Evolutionary conservation across 2,888 invertebrate species (phyloP).

Genomic region (Drosophila koepferae): DNA sequence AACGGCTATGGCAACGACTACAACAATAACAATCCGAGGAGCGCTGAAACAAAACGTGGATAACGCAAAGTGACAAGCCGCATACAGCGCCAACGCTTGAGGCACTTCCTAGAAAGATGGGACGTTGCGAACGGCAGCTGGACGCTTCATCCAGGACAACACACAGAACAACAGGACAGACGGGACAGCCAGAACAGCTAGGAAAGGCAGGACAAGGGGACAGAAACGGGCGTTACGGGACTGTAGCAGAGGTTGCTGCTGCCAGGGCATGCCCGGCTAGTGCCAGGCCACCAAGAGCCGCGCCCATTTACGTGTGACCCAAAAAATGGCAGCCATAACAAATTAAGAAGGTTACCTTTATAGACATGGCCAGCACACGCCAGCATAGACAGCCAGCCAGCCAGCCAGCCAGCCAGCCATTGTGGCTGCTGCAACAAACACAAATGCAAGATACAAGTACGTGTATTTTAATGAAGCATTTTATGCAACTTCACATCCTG

Average conservation of each 20-base stretch:
- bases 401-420: not conserved
- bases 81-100: conserved; percentile 64
- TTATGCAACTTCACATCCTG: conserved; percentile 16
- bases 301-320: conserved; percentile 60
- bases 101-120: conserved; percentile 60
- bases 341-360: conserved; percentile 77
- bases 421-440: conserved; percentile 15
- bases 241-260: conserved; percentile 6
- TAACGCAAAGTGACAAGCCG: conserved; percentile 72
- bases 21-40: conserved; percentile 19
- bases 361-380: conserved; percentile 37
- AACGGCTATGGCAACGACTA: conserved; percentile 1
- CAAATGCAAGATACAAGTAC: conserved; percentile 10
- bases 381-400: too few species aligned
- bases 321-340: conserved; percentile 76
- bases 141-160: conserved; percentile 54
- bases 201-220: not conserved
- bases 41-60: conserved; percentile 63
- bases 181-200: not conserved
- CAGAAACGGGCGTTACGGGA: not conserved
- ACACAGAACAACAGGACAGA: conserved; percentile 27
- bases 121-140: conserved; percentile 33
- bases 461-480: conserved; percentile 46
- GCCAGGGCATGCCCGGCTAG: conserved; percentile 27
- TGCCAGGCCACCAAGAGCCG: conserved; percentile 35